Evolutionary conservation across 2,113 vertebrate species (phyloP), one percentile per base, ranked within the genome.

Genomic region (Stomatorhinus ivindoensis): DNA sequence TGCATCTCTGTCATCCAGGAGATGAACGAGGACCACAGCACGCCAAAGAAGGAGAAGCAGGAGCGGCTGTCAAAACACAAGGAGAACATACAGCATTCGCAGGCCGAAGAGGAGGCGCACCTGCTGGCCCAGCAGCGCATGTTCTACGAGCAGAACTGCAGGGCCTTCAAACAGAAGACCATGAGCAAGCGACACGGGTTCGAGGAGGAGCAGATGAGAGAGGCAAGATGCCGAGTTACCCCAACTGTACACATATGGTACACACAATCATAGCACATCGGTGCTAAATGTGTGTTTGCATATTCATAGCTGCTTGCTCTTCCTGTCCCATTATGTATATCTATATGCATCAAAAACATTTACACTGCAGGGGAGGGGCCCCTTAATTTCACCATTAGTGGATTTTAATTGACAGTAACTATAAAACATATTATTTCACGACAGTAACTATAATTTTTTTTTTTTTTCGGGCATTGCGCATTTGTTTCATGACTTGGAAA

Each of bases 1-100:
- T 47, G 39, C 24, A n/a, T n/a, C n/a, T n/a, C n/a, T n/a, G 10
- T 84, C 44, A 4, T 42, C 44, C 93, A 99, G 98, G 98, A 99
- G 92, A 98, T 99, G 98, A 99, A 97, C 0, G 98, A 99, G 95
- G 98, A 99, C 94, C 97, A 98, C 93, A 99, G 97, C 96, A 99
- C 98, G 48, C 98, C 98, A 76, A 99, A 99, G 96, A 99, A 99
- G 92, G 98, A 99, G 95, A 99, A 99, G 94, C 98, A 99, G 94
- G 98, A 99, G 92, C 96, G 98, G 84, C 96, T 99, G 95, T 99
- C 98, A 89, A 99, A 99, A 95, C 98, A 99, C 95, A 99, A 99
- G 93, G 98, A 99, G 95, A 99, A 99, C 95, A 96, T 99, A 96
- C 98, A 99, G 95, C 98, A 99, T 95, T 98, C 97, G 24, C 98